Evolutionary conservation across 2,113 vertebrate species (phyloP).

Genomic region (Hoplias malabaricus): DNA sequence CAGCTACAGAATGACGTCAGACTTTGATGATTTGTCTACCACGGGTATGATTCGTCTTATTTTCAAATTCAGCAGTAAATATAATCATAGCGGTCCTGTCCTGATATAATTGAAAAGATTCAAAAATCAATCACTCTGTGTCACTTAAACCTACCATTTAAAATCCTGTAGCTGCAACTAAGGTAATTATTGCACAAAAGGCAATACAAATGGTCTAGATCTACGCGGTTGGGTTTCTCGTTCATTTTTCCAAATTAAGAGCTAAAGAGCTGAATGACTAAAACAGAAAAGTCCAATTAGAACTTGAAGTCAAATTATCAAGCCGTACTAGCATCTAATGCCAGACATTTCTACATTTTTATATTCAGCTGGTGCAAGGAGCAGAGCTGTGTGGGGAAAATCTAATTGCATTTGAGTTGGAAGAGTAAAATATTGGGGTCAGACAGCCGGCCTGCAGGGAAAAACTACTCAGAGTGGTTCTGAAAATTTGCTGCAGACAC

Average conservation of each 20-base stretch:
- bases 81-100: no score
- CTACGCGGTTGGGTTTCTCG: background rate
- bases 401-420: background rate
- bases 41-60: no score
- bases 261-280: background rate
- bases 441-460: conserved; percentile 4
- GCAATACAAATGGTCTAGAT: no score
- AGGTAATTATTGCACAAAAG: no score
- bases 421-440: background rate
- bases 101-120: no score
- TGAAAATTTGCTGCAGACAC: background rate
- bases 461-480: background rate
- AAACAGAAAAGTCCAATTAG: background rate
- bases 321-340: background rate
- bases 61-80: no score
- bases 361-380: background rate
- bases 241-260: background rate
- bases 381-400: background rate
- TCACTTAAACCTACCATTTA: no score
- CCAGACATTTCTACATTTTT: background rate
- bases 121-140: no score
- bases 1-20: no score
- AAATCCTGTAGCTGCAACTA: no score
- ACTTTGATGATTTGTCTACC: no score
- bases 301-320: background rate